These are phyloP conservation scores for Actenoides lindsayi DNA, from an alignment of 2,113 vertebrate species.

Conservation along the genomic window DNA sequence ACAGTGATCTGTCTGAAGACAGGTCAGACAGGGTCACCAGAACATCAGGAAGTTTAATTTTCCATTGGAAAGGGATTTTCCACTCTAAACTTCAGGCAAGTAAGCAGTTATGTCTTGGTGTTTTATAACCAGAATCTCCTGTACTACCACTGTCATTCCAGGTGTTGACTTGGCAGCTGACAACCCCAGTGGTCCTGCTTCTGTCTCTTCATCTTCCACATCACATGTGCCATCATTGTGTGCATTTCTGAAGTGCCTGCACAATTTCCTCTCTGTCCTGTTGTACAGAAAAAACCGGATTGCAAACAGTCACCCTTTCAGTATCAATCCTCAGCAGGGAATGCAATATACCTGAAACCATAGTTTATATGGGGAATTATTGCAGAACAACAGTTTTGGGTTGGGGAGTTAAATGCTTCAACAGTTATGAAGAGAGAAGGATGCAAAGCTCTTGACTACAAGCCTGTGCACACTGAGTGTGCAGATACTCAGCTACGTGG, in stretches of 20 bases:
- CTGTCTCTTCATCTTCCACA: not conserved
- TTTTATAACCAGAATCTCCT: not conserved
- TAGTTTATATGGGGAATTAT: not conserved
- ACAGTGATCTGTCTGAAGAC: not conserved
- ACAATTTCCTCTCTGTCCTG: not conserved
- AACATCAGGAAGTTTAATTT: not conserved
- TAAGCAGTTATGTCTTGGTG: not conserved
- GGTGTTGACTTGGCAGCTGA: not conserved
- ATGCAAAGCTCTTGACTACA: not conserved
- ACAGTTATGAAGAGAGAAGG: not conserved
- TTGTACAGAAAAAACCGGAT: not conserved
- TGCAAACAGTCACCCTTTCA: rapidly evolving
- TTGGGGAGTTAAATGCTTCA: not conserved
- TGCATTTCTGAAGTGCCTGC: not conserved
- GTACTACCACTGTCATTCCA: not conserved
- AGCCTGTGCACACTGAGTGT: not conserved
- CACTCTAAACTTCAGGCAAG: not conserved
- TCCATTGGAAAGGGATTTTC: not conserved
- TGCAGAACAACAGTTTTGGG: not conserved
- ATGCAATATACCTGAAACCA: not conserved
- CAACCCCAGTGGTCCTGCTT: not conserved
- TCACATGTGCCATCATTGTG: rapidly evolving
- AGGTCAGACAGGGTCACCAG: not conserved
- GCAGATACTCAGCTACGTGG: rapidly evolving
- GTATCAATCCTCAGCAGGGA: not conserved